Percentiles rank a stretch among this genome's conserved stretches.
Evolutionary conservation across 2,888 invertebrate species (phyloP).

Genomic region (Tachina fera): DNA sequence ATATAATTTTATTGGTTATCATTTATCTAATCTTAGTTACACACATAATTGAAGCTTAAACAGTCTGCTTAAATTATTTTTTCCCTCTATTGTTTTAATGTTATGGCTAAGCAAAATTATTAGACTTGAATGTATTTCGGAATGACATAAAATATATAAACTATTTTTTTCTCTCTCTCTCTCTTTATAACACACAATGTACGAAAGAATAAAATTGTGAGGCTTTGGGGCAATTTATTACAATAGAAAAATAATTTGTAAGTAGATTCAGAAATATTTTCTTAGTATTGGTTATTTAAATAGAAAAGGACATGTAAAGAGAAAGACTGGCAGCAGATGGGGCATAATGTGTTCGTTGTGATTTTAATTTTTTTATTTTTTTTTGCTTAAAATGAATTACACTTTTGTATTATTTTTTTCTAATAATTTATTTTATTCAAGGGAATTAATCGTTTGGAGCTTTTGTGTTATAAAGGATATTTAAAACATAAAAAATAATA

Average conservation of each 20-base stretch:
- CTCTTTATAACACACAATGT: background rate
- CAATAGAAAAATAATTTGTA: slow-evolving; percentile 43
- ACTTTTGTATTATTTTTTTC: background rate
- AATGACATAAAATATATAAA: background rate
- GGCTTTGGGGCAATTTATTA: slow-evolving; percentile 47
- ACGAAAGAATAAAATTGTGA: slow-evolving; percentile 7
- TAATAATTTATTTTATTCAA: slow-evolving; percentile 17
- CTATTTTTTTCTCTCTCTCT: background rate
- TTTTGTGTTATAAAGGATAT: background rate
- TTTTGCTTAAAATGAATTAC: background rate
- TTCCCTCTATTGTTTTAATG: slow-evolving; percentile 34
- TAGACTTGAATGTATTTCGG: background rate
- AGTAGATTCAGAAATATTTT: slow-evolving; percentile 8
- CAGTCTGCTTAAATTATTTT: slow-evolving; percentile 10
- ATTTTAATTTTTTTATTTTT: slow-evolving; percentile 21
- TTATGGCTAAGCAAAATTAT: slow-evolving; percentile 37
- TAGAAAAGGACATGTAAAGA: background rate
- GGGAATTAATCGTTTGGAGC: background rate
- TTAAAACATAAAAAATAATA: background rate
- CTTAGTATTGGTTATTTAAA: slow-evolving; percentile 38
- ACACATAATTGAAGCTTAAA: background rate
- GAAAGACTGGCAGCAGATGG: slow-evolving; percentile 38
- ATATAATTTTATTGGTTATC: slow-evolving; percentile 9
- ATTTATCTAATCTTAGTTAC: slow-evolving; percentile 14
- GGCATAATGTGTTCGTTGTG: slow-evolving; percentile 5